Conservation (phyloP, 2,888 invertebrate species). For the Odontocolon sp. region DNA sequence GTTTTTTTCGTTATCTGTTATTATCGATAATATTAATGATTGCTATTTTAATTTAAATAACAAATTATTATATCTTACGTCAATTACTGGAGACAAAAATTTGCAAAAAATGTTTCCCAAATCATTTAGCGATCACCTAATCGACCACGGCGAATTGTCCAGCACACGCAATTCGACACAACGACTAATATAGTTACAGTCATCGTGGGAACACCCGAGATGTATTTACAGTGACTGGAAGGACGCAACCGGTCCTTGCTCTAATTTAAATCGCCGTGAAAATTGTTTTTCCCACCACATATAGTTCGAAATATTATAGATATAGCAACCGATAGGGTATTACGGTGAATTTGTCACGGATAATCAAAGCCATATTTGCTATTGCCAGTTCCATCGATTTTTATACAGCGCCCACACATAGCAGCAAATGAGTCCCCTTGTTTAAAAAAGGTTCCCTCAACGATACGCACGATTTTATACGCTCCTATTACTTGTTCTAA, state of each 20-base stretch:
- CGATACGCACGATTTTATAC: constrained; percentile 42
- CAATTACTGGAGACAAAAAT: no score
- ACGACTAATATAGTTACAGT: constrained; percentile 66
- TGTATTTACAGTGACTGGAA: constrained; percentile 49
- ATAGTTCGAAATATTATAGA: neutral
- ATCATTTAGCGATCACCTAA: constrained; percentile 75
- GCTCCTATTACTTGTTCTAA: constrained; percentile 22
- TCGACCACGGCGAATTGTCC: constrained; percentile 71
- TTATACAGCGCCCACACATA: neutral
- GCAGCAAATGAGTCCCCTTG: constrained; percentile 31
- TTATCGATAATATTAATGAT: no score
- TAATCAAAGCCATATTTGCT: constrained; percentile 70
- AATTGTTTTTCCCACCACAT: constrained; percentile 72
- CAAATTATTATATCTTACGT: no score
- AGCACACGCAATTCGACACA: constrained; percentile 77
- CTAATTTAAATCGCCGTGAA: constrained; percentile 80
- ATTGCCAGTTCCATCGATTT: constrained; percentile 46
- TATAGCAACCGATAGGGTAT: constrained; percentile 20
- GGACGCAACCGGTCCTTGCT: constrained; percentile 63
- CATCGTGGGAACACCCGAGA: constrained; percentile 76
- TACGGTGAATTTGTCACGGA: constrained; percentile 71
- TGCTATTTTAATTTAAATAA: no score
- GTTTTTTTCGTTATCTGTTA: no score
- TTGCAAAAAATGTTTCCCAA: constrained; percentile 72
- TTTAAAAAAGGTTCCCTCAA: constrained; percentile 26